These are phyloP conservation scores for Scaptodrosophila latifasciaeformis DNA, from an alignment of 2,888 invertebrate species.

Conservation along the genomic window DNA sequence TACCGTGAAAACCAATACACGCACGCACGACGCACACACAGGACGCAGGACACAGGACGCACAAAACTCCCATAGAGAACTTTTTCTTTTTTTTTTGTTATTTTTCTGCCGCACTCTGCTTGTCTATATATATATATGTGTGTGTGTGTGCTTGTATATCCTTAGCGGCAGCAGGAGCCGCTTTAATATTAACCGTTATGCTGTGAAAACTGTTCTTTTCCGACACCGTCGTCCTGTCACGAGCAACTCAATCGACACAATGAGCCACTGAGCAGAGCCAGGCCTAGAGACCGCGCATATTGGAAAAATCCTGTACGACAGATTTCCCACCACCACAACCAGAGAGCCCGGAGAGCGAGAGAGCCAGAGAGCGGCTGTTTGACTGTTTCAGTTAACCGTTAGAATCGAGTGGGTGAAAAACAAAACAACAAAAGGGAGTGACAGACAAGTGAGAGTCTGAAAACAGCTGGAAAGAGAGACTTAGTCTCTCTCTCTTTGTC, in stretches of 20 bases:
- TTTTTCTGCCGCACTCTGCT: conserved; percentile 24
- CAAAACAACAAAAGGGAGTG: too few relatives aligned
- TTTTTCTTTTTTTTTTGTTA: conserved; percentile 10
- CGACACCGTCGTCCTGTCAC: conserved; percentile 72
- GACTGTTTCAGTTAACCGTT: neutral
- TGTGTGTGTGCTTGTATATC: conserved; percentile 35
- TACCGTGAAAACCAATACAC: conserved; percentile 35
- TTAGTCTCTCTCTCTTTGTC: neutral
- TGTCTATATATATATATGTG: neutral
- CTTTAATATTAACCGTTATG: conserved; percentile 7
- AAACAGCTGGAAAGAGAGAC: too few relatives aligned
- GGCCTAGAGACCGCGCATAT: conserved; percentile 17
- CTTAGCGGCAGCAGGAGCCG: conserved; percentile 32
- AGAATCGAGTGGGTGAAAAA: neutral
- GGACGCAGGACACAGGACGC: conserved; percentile 4
- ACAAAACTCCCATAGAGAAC: conserved; percentile 8
- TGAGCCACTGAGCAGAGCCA: conserved; percentile 49
- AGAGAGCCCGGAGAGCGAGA: neutral
- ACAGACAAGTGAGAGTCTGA: neutral
- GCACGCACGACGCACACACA: conserved; percentile 18
- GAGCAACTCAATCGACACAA: conserved; percentile 75
- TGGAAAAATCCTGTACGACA: conserved; percentile 67
- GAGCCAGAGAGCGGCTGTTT: neutral
- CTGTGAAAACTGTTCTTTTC: conserved; percentile 25
- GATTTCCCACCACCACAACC: conserved; percentile 42